Conservation (phyloP, 2,797 vertebrate species). For the Spondyliosoma cantharus region DNA sequence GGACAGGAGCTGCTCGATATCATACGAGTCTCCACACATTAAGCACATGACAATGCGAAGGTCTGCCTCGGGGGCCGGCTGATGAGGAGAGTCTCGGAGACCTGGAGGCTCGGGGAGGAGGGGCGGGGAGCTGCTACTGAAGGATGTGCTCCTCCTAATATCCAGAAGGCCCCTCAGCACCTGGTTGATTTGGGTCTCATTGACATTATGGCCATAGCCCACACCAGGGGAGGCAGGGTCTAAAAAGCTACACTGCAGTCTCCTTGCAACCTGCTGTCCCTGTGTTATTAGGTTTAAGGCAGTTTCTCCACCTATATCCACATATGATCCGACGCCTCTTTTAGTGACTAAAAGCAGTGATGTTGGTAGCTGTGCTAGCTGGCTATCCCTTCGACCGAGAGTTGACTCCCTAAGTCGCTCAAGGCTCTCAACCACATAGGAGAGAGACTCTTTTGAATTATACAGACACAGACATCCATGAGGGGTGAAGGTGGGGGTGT, state of each 20-base stretch:
- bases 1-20: slow-evolving; percentile 90
- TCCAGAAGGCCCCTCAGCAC: slow-evolving; percentile 92
- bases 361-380: slow-evolving; percentile 87
- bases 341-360: slow-evolving; percentile 93
- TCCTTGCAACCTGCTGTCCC: slow-evolving; percentile 93
- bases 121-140: slow-evolving; percentile 85
- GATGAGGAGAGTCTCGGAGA: slow-evolving; percentile 86
- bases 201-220: slow-evolving; percentile 93
- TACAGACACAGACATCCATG: slow-evolving; percentile 98
- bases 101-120: slow-evolving; percentile 86
- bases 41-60: slow-evolving; percentile 94
- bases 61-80: slow-evolving; percentile 87
- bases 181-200: slow-evolving; percentile 94
- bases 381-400: slow-evolving; percentile 87
- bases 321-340: slow-evolving; percentile 88
- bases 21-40: slow-evolving; percentile 94
- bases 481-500: slow-evolving; percentile 94
- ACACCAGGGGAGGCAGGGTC: slow-evolving; percentile 92
- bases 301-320: slow-evolving; percentile 92
- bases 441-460: slow-evolving; percentile 96
- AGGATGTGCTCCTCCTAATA: slow-evolving; percentile 86
- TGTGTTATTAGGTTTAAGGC: slow-evolving; percentile 93
- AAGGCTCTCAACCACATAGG: slow-evolving; percentile 95
- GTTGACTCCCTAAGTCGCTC: slow-evolving; percentile 93
- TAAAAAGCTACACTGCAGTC: slow-evolving; percentile 92